A percentile compares a stretch with the other conserved stretches of the same genome.
Conservation (phyloP, 2,113 vertebrate species). For the Ameiurus melas region DNA sequence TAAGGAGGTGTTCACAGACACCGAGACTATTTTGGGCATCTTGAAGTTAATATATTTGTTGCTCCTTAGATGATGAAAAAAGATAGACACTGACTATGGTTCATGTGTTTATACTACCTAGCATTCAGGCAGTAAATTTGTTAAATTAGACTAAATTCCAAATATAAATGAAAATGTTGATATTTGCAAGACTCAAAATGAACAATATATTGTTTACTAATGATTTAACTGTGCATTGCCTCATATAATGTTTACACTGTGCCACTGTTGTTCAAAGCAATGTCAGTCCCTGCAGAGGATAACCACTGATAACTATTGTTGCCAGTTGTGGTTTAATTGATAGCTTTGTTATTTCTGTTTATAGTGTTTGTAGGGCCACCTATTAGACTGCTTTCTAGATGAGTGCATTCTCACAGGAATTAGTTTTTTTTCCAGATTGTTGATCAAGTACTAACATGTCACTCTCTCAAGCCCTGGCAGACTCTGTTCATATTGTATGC, state of each 20-base stretch:
- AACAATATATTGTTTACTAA: not conserved
- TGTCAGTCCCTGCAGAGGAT: conserved; percentile 47
- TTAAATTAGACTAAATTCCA: not conserved
- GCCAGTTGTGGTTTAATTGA: not conserved
- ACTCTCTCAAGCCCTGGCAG: not conserved
- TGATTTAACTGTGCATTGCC: conserved; percentile 47
- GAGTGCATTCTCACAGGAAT: not conserved
- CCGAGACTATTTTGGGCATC: not conserved
- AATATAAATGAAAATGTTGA: not conserved
- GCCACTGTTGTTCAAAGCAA: conserved; percentile 63
- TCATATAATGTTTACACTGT: conserved; percentile 35
- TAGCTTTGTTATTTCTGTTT: not conserved
- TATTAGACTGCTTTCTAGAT: not conserved
- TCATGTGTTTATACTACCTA: not conserved
- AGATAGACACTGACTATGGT: not conserved
- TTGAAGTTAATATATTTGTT: not conserved
- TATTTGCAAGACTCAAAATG: not conserved
- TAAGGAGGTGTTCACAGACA: not conserved
- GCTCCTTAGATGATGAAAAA: not conserved
- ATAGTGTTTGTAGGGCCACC: not conserved
- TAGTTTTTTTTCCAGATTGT: not conserved
- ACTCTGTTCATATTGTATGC: not conserved
- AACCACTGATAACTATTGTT: not conserved
- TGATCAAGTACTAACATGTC: not conserved
- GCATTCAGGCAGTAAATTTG: not conserved